Evolutionary conservation across 2,113 vertebrate genomes (phyloP).

Genomic region (Dicaeum eximium): DNA sequence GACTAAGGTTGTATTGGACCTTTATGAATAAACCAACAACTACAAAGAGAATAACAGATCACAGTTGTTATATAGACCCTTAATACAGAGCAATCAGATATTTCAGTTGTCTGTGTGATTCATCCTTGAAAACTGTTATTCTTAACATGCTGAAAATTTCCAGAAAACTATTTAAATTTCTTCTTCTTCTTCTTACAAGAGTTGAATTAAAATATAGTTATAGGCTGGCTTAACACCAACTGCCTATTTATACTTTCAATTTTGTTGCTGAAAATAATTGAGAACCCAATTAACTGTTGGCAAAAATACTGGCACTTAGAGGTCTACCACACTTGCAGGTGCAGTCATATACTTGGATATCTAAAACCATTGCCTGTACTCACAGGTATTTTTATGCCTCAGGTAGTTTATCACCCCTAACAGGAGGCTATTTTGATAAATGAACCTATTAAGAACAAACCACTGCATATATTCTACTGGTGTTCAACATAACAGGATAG

Average conservation of each 20-base stretch:
- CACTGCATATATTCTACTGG: slow-evolving; percentile 23
- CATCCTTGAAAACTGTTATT: background rate
- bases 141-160: background rate
- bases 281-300: slow-evolving; percentile 58
- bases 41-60: background rate
- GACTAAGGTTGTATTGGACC: background rate
- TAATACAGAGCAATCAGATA: background rate
- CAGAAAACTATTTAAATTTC: background rate
- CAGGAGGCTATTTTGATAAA: slow-evolving; percentile 56
- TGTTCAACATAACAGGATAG: slow-evolving; percentile 11
- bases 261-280: slow-evolving; percentile 56
- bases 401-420: slow-evolving; percentile 46
- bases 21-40: background rate
- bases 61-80: background rate
- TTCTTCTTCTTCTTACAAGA: background rate
- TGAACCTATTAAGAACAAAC: slow-evolving; percentile 49
- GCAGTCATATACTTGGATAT: background rate
- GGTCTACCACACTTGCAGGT: slow-evolving; percentile 39
- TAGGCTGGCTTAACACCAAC: slow-evolving; percentile 28
- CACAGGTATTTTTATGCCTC: slow-evolving; percentile 36
- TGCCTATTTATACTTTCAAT: slow-evolving; percentile 42
- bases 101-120: background rate
- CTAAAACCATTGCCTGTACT: background rate
- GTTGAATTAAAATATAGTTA: slow-evolving; percentile 19
- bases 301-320: slow-evolving; percentile 51